Percentiles rank a stretch among this genome's conserved stretches.
Conservation (phyloP, 2,888 invertebrate genomes). For the Orgyia antiqua region DNA sequence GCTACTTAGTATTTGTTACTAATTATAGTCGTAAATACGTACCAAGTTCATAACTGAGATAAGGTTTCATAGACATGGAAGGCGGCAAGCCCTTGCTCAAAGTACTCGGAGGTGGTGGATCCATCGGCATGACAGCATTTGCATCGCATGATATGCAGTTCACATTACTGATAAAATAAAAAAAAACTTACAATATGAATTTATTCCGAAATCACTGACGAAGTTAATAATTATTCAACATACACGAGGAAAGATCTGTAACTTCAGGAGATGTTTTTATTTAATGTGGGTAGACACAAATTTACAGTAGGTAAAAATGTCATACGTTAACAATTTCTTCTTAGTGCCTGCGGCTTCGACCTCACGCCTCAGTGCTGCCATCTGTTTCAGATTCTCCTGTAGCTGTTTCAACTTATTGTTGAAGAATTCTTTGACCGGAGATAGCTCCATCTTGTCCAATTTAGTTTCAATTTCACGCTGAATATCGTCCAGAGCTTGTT, state of each 20-base stretch:
- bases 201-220: too few relatives aligned
- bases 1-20: too few relatives aligned
- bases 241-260: too few relatives aligned
- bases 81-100: constrained; percentile 71
- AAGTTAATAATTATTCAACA: too few relatives aligned
- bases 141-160: constrained; percentile 89
- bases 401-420: constrained; percentile 77
- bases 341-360: constrained; percentile 86
- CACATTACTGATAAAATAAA: constrained; percentile 74
- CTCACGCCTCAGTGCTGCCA: constrained; percentile 78
- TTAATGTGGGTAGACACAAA: too few relatives aligned
- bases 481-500: constrained; percentile 82
- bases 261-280: too few relatives aligned
- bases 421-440: constrained; percentile 81
- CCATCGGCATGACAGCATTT: constrained; percentile 82
- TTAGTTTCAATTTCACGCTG: constrained; percentile 82
- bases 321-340: constrained; percentile 78
- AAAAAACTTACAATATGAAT: too few relatives aligned
- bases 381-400: constrained; percentile 80
- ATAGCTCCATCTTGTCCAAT: constrained; percentile 81
- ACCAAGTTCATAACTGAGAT: constrained; percentile 85
- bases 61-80: constrained; percentile 81
- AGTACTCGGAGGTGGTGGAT: neutral
- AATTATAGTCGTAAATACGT: constrained; percentile 22
- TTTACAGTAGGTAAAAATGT: too few relatives aligned